Conservation (phyloP, 2,113 vertebrate species). For the Diphyllodes magnificus region DNA sequence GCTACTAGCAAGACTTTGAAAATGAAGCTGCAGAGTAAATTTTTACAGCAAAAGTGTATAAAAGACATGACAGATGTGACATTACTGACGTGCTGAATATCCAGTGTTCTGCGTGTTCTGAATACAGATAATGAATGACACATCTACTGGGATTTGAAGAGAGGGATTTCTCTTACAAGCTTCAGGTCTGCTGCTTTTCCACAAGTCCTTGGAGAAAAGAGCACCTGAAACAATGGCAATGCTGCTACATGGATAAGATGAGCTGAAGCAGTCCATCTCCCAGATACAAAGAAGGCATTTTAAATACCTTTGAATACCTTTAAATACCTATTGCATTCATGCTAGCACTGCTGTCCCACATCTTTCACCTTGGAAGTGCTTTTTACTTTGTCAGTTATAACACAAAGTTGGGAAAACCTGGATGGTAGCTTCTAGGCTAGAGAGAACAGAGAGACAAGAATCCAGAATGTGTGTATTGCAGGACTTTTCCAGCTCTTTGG, state of each 20-base stretch:
- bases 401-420: neutral
- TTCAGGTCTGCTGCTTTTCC: neutral
- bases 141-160: neutral
- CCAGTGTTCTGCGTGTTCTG: neutral
- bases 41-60: neutral
- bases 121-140: neutral
- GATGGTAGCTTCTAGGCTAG: neutral
- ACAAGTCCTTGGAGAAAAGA: neutral
- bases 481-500: neutral
- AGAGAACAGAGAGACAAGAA: neutral
- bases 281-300: neutral
- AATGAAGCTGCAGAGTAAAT: neutral
- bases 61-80: neutral
- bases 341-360: accelerated
- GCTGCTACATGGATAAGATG: neutral
- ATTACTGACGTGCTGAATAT: neutral
- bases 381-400: neutral
- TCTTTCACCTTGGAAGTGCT: neutral
- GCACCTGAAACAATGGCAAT: neutral
- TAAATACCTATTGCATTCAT: neutral
- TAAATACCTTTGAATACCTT: neutral
- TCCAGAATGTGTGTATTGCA: neutral
- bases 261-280: neutral
- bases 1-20: neutral
- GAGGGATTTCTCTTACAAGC: neutral